Conservation (phyloP, 2,888 invertebrate species). For the Netelia fuscicornis region DNA sequence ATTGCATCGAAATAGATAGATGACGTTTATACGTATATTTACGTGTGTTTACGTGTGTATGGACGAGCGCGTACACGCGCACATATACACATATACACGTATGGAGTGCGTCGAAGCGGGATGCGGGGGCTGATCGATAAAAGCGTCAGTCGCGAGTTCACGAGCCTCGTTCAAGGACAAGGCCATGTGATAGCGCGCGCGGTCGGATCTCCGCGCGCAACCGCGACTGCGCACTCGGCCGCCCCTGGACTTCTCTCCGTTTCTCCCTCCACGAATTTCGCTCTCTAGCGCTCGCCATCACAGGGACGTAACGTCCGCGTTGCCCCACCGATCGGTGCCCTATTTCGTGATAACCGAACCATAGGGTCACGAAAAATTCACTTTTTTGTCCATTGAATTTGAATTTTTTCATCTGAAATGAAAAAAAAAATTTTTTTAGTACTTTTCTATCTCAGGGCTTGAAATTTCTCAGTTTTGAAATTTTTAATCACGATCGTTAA, state of each 20-base stretch:
- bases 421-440: neutral
- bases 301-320: slow-evolving; percentile 63
- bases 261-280: slow-evolving; percentile 34
- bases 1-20: slow-evolving; percentile 81
- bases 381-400: neutral
- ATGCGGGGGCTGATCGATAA: slow-evolving; percentile 85
- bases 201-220: slow-evolving; percentile 77
- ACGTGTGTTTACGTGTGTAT: slow-evolving; percentile 31
- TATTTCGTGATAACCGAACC: neutral
- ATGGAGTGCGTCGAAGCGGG: slow-evolving; percentile 82
- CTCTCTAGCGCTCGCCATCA: slow-evolving; percentile 16
- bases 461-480: neutral
- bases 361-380: neutral
- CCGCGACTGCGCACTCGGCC: slow-evolving; percentile 82
- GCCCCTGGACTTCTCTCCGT: slow-evolving; percentile 78
- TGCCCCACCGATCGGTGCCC: slow-evolving; percentile 8
- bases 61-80: slow-evolving; percentile 14
- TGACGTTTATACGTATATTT: slow-evolving; percentile 66
- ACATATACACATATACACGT: slow-evolving; percentile 50
- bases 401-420: neutral
- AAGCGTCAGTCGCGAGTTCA: slow-evolving; percentile 83
- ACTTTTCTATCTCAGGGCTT: neutral
- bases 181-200: slow-evolving; percentile 86
- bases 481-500: too few species aligned
- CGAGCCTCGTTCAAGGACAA: slow-evolving; percentile 87